Percentiles rank a stretch among this genome's conserved stretches.
Evolutionary conservation across 2,113 vertebrate species (phyloP).

Genomic region (Theristicus caerulescens): DNA sequence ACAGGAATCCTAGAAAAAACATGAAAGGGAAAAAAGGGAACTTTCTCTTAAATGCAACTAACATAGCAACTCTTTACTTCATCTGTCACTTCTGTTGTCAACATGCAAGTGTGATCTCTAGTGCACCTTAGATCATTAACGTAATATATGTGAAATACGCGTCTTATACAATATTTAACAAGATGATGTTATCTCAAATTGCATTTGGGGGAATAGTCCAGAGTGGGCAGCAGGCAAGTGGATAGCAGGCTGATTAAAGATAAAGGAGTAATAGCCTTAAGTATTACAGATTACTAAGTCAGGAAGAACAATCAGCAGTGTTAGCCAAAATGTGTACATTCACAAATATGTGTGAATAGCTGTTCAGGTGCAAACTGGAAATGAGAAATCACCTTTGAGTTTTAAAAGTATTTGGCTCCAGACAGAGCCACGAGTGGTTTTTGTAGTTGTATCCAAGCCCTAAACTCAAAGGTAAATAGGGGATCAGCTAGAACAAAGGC

Average conservation of each 20-base stretch:
- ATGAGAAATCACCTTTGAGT: not conserved
- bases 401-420: not conserved
- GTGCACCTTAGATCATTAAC: not conserved
- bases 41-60: not conserved
- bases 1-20: not conserved
- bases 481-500: not conserved
- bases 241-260: not conserved
- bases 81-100: not conserved
- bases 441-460: not conserved
- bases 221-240: not conserved
- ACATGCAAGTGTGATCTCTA: not conserved
- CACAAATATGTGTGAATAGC: not conserved
- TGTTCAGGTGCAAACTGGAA: not conserved
- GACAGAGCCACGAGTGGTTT: not conserved
- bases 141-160: not conserved
- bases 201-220: not conserved
- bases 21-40: not conserved
- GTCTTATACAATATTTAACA: not conserved
- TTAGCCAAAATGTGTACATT: not conserved
- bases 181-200: not conserved
- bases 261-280: not conserved
- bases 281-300: not conserved
- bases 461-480: not conserved
- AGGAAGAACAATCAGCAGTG: not conserved
- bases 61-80: not conserved